Base-by-base conservation (phyloP, 2,888 invertebrate genomes). In the Torymus texanus region DNA sequence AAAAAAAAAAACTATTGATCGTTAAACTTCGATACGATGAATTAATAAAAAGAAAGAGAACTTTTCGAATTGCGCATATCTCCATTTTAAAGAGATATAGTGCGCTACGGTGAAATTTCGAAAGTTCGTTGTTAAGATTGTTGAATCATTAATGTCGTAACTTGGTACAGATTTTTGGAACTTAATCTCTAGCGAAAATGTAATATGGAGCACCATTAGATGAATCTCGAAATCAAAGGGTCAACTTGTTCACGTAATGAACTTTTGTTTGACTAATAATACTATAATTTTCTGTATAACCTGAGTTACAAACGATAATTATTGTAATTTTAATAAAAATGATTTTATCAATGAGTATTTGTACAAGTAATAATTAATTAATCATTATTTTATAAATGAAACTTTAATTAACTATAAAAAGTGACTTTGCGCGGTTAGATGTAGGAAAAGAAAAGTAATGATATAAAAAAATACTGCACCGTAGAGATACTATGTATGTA, bases 21-120 rank as follows among this genome's bases (percentile, higher is more conserved):
- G 72, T 66, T 21, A 12, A 41, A 41, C 41, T n/a, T 58, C 56
- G 56, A 53, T 53, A n/a, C 41, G 53, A 75, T 51, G n/a, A 63
- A 16, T 56, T 12, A 66, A 18, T 56, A 24, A 50, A 70, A 70
- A 61, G 59, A 59, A 50, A 41, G 50, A 65, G 68, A 16, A 70
- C 55, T 73, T 76, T 58, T 75, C 74, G 51, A 59, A 18, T 75
- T 70, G 50, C 16, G 51, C 63, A 66, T 53, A 78, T 51, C 63
- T 70, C 29, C 41, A 59, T 78, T 78, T 74, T 63, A 78, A 63
- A 73, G 65, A 55, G 18, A 55, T 50, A 41, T 24, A 71, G 76
- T 76, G 76, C 63, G 41, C 67, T 80, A 76, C 70, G 75, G 72
- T 80, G 72, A 76, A 80, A 75, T 76, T 80, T 80, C 73, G 61